A percentile compares a stretch with the other conserved stretches of the same genome.
Evolutionary conservation across 2,113 vertebrate genomes (phyloP).

Genomic region (Anoplopoma fimbria): DNA sequence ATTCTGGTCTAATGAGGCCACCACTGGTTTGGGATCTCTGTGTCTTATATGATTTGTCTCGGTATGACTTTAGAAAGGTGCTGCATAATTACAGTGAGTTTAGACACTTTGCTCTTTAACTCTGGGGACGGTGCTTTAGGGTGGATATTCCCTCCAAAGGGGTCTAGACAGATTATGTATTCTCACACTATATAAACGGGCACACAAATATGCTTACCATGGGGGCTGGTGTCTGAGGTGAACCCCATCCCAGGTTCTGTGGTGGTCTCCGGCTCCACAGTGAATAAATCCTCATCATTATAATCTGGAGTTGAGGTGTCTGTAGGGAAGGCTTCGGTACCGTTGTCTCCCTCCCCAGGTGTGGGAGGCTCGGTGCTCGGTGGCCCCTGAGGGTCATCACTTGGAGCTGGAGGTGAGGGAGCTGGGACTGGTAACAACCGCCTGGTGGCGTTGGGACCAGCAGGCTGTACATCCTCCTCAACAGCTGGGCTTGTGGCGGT

Average conservation of each 20-base stretch:
- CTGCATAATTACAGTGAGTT: background rate
- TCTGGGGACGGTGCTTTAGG: background rate
- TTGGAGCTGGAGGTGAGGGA: conserved; percentile 26
- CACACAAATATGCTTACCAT: conserved; percentile 47
- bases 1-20: background rate
- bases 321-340: background rate
- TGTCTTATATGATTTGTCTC: background rate
- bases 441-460: conserved; percentile 9
- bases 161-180: background rate
- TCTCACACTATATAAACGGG: background rate
- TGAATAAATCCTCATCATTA: background rate
- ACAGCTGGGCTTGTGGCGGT: conserved; percentile 7
- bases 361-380: conserved; percentile 22
- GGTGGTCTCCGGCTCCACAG: conserved; percentile 38
- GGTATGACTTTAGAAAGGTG: background rate
- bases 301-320: conserved; percentile 9
- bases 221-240: conserved; percentile 43
- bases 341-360: conserved; percentile 15
- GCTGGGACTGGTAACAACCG: conserved; percentile 17
- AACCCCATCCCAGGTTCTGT: conserved; percentile 55
- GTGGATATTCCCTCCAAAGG: too few species aligned
- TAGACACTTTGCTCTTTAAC: background rate
- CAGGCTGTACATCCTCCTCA: conserved; percentile 5
- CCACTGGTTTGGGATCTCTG: background rate
- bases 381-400: conserved; percentile 26